Conservation (phyloP, 2,888 invertebrate species). For the Malthinus flaveolus region DNA sequence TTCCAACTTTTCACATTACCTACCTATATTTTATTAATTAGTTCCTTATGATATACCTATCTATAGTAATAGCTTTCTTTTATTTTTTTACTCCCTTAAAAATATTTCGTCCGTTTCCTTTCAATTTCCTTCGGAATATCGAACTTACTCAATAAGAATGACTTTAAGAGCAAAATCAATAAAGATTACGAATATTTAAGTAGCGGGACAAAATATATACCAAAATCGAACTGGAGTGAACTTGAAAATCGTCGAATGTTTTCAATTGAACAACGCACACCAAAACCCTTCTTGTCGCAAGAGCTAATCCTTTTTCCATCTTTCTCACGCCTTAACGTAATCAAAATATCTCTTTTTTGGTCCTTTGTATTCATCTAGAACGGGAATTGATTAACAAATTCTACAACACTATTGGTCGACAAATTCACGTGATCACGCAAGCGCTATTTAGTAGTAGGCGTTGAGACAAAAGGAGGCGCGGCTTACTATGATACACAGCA, state of each 20-base stretch:
- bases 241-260: conserved; percentile 47
- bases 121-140: not conserved
- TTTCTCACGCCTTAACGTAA: conserved; percentile 16
- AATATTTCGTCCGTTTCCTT: too few relatives aligned
- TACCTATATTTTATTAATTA: too few relatives aligned
- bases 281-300: conserved; percentile 18
- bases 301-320: conserved; percentile 24
- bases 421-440: conserved; percentile 47
- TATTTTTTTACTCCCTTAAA: too few relatives aligned
- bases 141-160: not conserved
- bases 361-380: conserved; percentile 20
- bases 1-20: too few relatives aligned
- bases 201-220: conserved; percentile 37
- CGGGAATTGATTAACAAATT: conserved; percentile 48
- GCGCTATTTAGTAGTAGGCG: conserved; percentile 46
- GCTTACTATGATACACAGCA: conserved; percentile 27
- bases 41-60: too few relatives aligned
- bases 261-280: conserved; percentile 37
- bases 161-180: conserved; percentile 41
- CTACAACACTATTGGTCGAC: conserved; percentile 43
- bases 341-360: conserved; percentile 13
- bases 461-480: conserved; percentile 52
- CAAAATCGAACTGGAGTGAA: conserved; percentile 46
- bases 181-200: conserved; percentile 48
- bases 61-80: too few relatives aligned